A percentile compares a stretch with the other conserved stretches of the same genome.
Conservation (phyloP, 64 coral and sea anemone genomes). For the Actinia tenebrosa region DNA sequence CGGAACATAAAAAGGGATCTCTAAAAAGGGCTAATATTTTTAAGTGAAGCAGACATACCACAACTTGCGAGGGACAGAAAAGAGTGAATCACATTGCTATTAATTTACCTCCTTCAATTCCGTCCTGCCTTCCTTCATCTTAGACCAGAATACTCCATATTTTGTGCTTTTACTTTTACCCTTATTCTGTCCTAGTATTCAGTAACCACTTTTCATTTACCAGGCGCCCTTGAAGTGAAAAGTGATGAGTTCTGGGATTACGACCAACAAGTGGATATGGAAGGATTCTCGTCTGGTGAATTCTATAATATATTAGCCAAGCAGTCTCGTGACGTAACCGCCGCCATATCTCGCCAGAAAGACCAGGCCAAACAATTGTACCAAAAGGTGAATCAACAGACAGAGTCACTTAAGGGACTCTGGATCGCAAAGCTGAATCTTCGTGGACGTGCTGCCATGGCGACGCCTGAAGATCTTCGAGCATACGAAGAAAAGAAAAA, state of each 20-base stretch:
- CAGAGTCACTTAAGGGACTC: slow-evolving; percentile 83
- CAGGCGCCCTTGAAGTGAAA: slow-evolving; percentile 61
- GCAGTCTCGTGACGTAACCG: slow-evolving; percentile 93
- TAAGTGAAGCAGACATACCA: too few relatives aligned
- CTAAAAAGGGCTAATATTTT: too few relatives aligned
- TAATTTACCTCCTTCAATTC: too few relatives aligned
- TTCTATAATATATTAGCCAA: slow-evolving; percentile 84
- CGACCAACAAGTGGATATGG: slow-evolving; percentile 95
- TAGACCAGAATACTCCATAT: too few relatives aligned
- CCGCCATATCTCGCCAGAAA: slow-evolving; percentile 93
- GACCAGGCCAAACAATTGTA: slow-evolving; percentile 98
- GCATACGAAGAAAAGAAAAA: slow-evolving; percentile 80
- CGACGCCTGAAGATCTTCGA: slow-evolving; percentile 92
- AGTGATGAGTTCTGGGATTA: slow-evolving; percentile 98
- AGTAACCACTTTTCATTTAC: neutral
- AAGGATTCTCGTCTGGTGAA: slow-evolving; percentile 76
- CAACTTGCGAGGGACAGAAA: too few relatives aligned
- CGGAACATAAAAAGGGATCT: too few relatives aligned
- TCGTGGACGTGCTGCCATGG: slow-evolving; percentile 86
- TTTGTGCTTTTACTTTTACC: too few relatives aligned
- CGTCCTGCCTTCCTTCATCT: too few relatives aligned
- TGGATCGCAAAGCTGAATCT: slow-evolving; percentile 98
- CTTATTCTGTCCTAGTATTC: neutral
- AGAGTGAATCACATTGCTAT: too few relatives aligned
- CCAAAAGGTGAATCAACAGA: slow-evolving; percentile 97